Conservation (phyloP, 2,113 vertebrate genomes). For the Mustela lutreola region DNA sequence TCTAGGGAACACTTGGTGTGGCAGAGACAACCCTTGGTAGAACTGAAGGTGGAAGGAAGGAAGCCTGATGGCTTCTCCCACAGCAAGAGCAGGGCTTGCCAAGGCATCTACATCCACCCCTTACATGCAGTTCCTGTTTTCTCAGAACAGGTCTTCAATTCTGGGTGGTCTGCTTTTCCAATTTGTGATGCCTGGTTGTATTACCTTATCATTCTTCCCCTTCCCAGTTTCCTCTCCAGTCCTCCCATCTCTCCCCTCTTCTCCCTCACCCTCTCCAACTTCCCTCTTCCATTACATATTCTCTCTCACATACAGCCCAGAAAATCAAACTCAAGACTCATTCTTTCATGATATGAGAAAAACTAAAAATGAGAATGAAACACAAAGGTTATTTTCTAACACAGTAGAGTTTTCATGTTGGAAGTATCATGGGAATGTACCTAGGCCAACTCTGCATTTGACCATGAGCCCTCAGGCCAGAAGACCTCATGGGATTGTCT, state of each 20-base stretch:
- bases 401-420: not conserved
- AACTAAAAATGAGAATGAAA: not conserved
- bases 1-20: not conserved
- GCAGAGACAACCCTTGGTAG: not conserved
- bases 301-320: not conserved
- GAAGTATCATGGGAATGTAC: not conserved
- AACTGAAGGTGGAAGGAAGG: not conserved
- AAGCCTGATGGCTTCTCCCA: not conserved
- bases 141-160: not conserved
- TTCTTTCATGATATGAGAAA: constrained; percentile 36
- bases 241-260: not conserved
- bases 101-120: not conserved
- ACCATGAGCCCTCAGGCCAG: not conserved
- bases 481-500: not conserved
- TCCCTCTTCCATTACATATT: not conserved
- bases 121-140: not conserved
- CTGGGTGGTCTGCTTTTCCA: not conserved
- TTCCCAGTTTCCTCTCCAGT: constrained; percentile 9
- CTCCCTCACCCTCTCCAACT: not conserved
- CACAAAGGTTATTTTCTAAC: not conserved
- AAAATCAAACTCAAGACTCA: constrained; percentile 42
- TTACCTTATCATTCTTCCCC: not conserved
- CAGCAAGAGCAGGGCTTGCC: not conserved
- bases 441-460: not conserved
- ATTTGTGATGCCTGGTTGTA: not conserved